Conservation (phyloP, 2,113 vertebrate species). For the Pyxicephalus adspersus region DNA sequence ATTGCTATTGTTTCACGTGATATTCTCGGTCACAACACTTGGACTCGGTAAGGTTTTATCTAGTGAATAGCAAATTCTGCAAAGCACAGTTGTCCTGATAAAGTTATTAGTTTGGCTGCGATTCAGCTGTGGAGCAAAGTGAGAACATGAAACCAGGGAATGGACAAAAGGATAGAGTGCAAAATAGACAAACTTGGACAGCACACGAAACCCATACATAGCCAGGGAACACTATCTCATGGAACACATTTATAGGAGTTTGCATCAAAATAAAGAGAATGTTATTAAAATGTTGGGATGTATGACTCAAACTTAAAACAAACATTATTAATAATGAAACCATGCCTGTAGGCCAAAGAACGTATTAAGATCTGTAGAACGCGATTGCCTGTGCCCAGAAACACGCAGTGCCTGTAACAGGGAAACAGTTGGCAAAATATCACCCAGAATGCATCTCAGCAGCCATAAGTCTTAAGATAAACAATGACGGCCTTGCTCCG, state of each 20-base stretch:
- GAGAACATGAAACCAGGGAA: background rate
- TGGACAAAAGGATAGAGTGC: background rate
- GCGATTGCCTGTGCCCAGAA: constrained; percentile 19
- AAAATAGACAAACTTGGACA: constrained; percentile 4
- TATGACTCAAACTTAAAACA: background rate
- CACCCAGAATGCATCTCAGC: background rate
- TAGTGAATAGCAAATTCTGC: constrained; percentile 25
- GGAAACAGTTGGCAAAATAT: background rate
- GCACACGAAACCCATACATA: background rate
- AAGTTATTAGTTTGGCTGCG: constrained; percentile 11
- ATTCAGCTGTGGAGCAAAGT: constrained; percentile 17
- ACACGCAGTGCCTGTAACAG: background rate
- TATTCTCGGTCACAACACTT: constrained; percentile 3
- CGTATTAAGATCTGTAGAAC: constrained; percentile 11
- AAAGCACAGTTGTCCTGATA: constrained; percentile 20
- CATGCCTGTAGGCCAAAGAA: background rate
- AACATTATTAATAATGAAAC: constrained; percentile 30
- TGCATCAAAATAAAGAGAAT: constrained; percentile 15
- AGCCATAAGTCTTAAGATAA: constrained; percentile 6
- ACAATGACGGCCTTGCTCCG: background rate
- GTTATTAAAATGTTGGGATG: background rate
- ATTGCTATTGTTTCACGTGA: constrained; percentile 9
- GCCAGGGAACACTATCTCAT: background rate
- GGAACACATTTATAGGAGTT: background rate
- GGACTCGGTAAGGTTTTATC: constrained; percentile 23